Evolutionary conservation across 1,140 invertebrate species (phyloP).

Genomic region (Tachypleus tridentatus): DNA sequence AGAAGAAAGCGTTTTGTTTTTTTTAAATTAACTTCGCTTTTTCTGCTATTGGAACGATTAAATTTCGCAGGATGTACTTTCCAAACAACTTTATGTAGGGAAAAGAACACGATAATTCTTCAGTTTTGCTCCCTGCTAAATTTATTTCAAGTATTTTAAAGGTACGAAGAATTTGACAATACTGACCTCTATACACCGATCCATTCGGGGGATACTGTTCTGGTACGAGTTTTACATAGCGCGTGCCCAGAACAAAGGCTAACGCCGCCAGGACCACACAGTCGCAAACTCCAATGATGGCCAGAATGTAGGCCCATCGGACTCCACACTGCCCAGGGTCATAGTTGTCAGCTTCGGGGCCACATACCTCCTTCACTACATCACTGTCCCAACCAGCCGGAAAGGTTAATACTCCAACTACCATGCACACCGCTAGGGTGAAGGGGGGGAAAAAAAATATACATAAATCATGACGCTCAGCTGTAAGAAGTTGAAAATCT

Average conservation of each 20-base stretch:
- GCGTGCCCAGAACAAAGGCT: constrained; percentile 83
- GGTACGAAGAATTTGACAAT: background rate
- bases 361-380: constrained; percentile 72
- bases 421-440: constrained; percentile 60
- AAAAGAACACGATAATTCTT: no score
- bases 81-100: no score
- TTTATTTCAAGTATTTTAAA: no score
- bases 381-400: constrained; percentile 83
- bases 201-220: constrained; percentile 52
- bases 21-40: no score
- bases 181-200: background rate
- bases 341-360: constrained; percentile 59
- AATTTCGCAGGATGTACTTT: no score
- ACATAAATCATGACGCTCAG: no score
- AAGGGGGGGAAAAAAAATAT: background rate
- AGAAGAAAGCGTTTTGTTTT: no score
- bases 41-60: no score
- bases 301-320: constrained; percentile 88
- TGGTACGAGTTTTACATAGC: constrained; percentile 69
- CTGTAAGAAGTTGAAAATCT: no score
- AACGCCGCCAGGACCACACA: constrained; percentile 74
- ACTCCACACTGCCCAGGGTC: constrained; percentile 68
- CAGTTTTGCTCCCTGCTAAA: no score
- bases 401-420: constrained; percentile 73
- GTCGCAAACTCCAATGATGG: constrained; percentile 82